Evolutionary conservation across 2,113 vertebrate species (phyloP), one percentile per base, ranked within the genome.

Genomic region (Baryphthengus martii): DNA sequence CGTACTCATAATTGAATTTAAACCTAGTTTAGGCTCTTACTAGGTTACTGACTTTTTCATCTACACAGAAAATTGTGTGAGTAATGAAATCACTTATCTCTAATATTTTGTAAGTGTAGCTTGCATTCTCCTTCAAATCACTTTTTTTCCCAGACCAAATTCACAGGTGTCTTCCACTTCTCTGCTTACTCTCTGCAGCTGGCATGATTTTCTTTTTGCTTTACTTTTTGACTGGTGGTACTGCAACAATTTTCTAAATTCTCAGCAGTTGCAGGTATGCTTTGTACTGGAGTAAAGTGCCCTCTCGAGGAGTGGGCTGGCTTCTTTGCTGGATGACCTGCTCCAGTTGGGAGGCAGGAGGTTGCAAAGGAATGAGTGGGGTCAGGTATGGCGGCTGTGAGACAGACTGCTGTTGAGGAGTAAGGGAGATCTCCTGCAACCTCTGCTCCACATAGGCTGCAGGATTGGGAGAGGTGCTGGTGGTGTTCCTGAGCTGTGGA

Each of bases 361-460:
- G 10, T 10, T 17, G 17, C 2, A 0, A 14, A 44, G 47, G 47
- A 47, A 8, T 20, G 37, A 31, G 44, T 0, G 9, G 2, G n/a
- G 3, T 14, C 23, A 0, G 1, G 26, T 11, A 1, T 0, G 0
- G 59, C 80, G 53, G 58, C 47, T 14, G 37, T 11, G 74, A 66
- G 70, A 12, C 13, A 2, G 80, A 3, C 9, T 1, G 11, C 8
- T 0, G 3, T 0, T 4, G 50, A 19, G 58, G 17, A 61, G n/a
- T 33, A 42, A 66, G 24, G 37, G 6, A 26, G 11, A 2, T 28
- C 6, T 52, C 29, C 45, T 10, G n/a, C 28, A 18, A 52, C 70
- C 10, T 61, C 52, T 20, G 19, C 6, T 19, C 2, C 3, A 0
- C 1, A 0, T 7, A 8, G 68, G n/a, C 19, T 11, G 31, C 0